Evolutionary conservation across 2,113 vertebrate genomes (phyloP), one percentile per base, ranked within the genome.

Genomic region (Octodon degus): DNA sequence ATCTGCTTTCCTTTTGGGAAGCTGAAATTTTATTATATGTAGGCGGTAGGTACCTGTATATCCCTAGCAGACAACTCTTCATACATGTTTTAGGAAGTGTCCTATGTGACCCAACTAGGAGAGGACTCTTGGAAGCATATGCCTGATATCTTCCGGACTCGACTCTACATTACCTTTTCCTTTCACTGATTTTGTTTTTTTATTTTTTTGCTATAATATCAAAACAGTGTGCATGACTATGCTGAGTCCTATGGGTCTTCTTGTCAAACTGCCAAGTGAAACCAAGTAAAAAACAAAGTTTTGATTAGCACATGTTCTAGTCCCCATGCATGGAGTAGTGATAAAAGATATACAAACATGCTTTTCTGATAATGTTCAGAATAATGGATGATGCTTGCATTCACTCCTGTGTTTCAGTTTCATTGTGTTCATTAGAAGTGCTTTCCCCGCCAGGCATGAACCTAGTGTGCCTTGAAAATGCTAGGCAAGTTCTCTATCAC

Each of bases 121-220:
- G 25, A 94, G 22, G 50, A 82, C 53, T 62, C n/a, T 55, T 77
- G 22, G 81, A 94, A 94, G 58, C 50, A 25, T 82, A n/a, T 72
- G 50, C 7, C 40, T 87, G 10, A 17, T 60, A 82, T 89, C 34
- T 72, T 84, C 68, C 32, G 47, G 37, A 86, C 24, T 60, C 47
- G 22, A 25, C 0, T 32, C n/a, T 67, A 43, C 34, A 63, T 0
- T 0, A 76, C 22, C 58, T 86, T 91, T 76, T 24, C 50, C 7
- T 27, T 91, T 65, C 47, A 50, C 27, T 85, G n/a, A 63, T 80
- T 94, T 81, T 91, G 43, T 76, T 89, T 84, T 90, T 58, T 70
- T 82, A 43, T 47, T 67, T 81, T 85, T 92, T 87, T 81, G 63
- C 47, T 68, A 8, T 67, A 87, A 77, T 62, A 96, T 70, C 62